Conservation (phyloP, 1,140 invertebrate genomes). For the Papilio machaon region DNA sequence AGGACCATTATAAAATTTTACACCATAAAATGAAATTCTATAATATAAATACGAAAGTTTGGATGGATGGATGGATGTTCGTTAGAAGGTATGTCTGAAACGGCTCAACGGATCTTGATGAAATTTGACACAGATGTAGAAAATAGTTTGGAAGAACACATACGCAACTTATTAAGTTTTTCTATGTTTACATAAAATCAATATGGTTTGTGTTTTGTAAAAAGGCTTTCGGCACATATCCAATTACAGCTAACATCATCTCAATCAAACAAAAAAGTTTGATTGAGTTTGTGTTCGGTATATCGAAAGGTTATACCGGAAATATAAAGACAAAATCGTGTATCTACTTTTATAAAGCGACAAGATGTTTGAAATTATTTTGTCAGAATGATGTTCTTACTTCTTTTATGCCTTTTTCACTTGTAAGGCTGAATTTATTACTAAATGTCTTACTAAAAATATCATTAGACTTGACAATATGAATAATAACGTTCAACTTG, state of each 20-base stretch:
- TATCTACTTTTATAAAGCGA: not conserved
- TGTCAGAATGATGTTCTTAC: not conserved
- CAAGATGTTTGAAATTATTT: not conserved
- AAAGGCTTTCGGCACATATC: not conserved
- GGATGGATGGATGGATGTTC: too few relatives aligned
- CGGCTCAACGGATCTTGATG: too few relatives aligned
- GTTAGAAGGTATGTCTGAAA: too few relatives aligned
- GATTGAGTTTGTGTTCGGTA: slow-evolving; percentile 2
- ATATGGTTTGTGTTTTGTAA: not conserved
- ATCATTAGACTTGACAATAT: too few relatives aligned
- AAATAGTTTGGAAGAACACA: too few relatives aligned
- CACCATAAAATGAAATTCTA: too few relatives aligned
- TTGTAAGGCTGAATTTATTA: too few relatives aligned
- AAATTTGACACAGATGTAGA: too few relatives aligned
- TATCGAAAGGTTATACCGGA: not conserved
- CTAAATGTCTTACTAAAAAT: too few relatives aligned
- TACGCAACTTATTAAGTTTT: too few relatives aligned
- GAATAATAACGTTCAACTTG: not conserved
- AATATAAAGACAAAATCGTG: not conserved
- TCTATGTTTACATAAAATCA: not conserved
- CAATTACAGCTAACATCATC: not conserved
- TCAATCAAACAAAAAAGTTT: not conserved
- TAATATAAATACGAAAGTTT: too few relatives aligned
- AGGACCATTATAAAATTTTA: too few relatives aligned
- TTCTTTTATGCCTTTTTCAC: not conserved